Percentiles rank a stretch among this genome's conserved stretches.
These are phyloP conservation scores for Protonibea diacanthus DNA, from an alignment of 2,797 vertebrate species.

Conservation along the genomic window DNA sequence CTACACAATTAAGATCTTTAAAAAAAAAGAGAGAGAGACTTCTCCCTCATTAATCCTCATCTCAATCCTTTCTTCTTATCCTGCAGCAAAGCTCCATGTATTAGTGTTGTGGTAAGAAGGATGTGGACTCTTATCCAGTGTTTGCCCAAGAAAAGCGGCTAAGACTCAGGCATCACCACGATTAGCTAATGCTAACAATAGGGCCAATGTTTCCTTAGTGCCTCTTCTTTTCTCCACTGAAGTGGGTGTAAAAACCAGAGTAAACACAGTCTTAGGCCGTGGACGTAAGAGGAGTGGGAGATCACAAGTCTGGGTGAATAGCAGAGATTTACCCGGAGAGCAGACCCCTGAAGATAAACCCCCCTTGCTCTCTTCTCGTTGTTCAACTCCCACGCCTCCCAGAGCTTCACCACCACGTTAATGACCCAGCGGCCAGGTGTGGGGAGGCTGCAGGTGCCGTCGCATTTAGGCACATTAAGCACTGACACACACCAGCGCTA, in stretches of 20 bases:
- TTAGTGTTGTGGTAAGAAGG: slow-evolving; percentile 84
- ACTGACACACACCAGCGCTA: slow-evolving; percentile 77
- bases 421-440: slow-evolving; percentile 79
- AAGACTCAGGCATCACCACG: slow-evolving; percentile 81
- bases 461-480: slow-evolving; percentile 82
- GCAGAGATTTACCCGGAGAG: slow-evolving; percentile 72
- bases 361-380: slow-evolving; percentile 52
- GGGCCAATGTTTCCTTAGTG: slow-evolving; percentile 77
- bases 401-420: slow-evolving; percentile 55
- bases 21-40: slow-evolving; percentile 59
- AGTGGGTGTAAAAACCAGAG: slow-evolving; percentile 82
- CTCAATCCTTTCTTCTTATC: slow-evolving; percentile 82
- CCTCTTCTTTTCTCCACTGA: slow-evolving; percentile 70
- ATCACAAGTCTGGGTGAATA: slow-evolving; percentile 73
- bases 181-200: slow-evolving; percentile 85
- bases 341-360: slow-evolving; percentile 66
- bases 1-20: slow-evolving; percentile 81
- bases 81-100: slow-evolving; percentile 79
- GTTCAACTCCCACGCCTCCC: slow-evolving; percentile 74
- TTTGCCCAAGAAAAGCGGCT: slow-evolving; percentile 85
- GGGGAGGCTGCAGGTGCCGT: slow-evolving; percentile 80
- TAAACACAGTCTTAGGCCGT: slow-evolving; percentile 76
- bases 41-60: slow-evolving; percentile 85
- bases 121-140: slow-evolving; percentile 87
- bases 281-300: slow-evolving; percentile 70